Conservation (phyloP, 2,797 vertebrate genomes). For the Crypturellus tataupa region DNA sequence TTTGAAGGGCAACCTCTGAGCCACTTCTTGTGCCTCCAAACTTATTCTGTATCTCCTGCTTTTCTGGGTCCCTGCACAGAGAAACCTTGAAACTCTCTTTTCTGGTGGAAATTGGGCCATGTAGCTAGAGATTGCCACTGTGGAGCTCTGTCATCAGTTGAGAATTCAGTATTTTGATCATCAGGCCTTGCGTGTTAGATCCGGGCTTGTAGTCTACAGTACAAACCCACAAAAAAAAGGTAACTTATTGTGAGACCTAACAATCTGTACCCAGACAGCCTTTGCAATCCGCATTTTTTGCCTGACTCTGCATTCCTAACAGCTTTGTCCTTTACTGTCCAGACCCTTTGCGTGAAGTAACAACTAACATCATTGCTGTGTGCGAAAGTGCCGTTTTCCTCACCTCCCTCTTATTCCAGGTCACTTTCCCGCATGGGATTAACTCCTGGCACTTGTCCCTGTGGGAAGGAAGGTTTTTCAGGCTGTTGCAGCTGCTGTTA, state of each 20-base stretch:
- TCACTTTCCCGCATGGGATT: not conserved
- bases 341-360: not conserved
- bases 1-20: slow-evolving; percentile 10
- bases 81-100: not conserved
- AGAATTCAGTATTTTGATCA: not conserved
- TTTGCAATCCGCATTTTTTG: not conserved
- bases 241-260: not conserved
- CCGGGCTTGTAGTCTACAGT: not conserved
- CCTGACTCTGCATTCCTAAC: not conserved
- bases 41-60: not conserved
- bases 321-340: not conserved
- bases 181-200: not conserved
- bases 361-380: not conserved
- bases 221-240: not conserved
- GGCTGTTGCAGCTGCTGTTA: not conserved
- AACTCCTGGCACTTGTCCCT: not conserved
- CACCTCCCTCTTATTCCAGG: not conserved
- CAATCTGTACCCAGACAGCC: not conserved
- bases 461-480: not conserved
- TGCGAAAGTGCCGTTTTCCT: not conserved
- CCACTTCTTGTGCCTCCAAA: not conserved
- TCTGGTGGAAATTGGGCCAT: not conserved
- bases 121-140: not conserved
- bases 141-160: not conserved
- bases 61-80: not conserved